Conservation (phyloP, 2,888 invertebrate genomes). For the Meteorus colon region DNA sequence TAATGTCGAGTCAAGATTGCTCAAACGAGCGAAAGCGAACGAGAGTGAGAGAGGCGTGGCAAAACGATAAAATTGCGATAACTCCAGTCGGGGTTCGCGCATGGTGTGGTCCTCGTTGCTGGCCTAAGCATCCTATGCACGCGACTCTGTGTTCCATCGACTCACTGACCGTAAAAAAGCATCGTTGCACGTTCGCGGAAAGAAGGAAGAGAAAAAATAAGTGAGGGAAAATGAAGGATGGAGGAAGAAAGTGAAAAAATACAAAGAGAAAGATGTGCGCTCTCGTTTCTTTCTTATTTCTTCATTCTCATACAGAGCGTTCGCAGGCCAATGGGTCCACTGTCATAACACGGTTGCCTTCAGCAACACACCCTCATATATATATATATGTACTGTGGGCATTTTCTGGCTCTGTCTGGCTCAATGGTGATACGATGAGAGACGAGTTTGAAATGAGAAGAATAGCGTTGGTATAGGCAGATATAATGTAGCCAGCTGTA, state of each 20-base stretch:
- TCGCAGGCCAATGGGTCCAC: constrained; percentile 4
- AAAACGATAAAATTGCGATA: constrained; percentile 43
- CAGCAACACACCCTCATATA: constrained; percentile 26
- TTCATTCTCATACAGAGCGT: constrained; percentile 32
- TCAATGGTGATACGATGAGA: constrained; percentile 26
- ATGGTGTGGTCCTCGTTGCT: constrained; percentile 38
- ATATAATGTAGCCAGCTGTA: constrained; percentile 73
- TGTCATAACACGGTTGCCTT: constrained; percentile 43
- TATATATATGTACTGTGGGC: background rate
- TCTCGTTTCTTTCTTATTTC: constrained; percentile 36
- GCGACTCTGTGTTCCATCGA: constrained; percentile 37
- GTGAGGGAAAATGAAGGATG: constrained; percentile 16
- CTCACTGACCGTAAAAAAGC: constrained; percentile 38
- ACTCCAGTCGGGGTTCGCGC: constrained; percentile 31
- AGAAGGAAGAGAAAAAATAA: constrained; percentile 21
- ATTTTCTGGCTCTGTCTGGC: constrained; percentile 28
- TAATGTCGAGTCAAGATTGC: constrained; percentile 1
- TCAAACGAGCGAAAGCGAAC: constrained; percentile 25
- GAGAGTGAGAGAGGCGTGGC: constrained; percentile 35
- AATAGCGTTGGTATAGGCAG: constrained; percentile 67
- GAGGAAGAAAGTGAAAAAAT: constrained; percentile 21
- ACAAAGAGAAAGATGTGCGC: constrained; percentile 15
- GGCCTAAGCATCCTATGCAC: constrained; percentile 41
- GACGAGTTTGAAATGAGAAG: constrained; percentile 52
- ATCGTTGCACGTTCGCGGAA: constrained; percentile 9